Conservation (phyloP, 2,113 vertebrate genomes). For the Actinemys pallida region DNA sequence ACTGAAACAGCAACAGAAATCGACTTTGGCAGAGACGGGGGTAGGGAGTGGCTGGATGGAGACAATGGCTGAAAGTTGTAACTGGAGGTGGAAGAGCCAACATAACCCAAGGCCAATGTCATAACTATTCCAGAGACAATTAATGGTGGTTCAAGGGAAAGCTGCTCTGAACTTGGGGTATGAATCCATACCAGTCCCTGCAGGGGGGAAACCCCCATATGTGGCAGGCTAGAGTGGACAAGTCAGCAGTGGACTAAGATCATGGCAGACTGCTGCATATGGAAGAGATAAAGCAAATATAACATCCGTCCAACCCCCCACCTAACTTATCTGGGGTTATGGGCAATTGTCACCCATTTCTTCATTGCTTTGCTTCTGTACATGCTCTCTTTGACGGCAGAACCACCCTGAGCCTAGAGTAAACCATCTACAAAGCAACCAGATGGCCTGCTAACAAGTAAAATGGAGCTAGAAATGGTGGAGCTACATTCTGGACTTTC, state of each 20-base stretch:
- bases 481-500: conserved; percentile 33
- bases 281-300: conserved; percentile 17
- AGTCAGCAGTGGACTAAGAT: conserved; percentile 16
- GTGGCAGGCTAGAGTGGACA: not conserved
- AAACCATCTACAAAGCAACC: conserved; percentile 27
- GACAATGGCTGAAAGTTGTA: not conserved
- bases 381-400: conserved; percentile 58
- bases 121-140: conserved; percentile 25
- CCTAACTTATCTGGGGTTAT: conserved; percentile 43
- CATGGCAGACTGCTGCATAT: not conserved
- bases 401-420: not conserved
- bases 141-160: conserved; percentile 19
- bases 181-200: not conserved
- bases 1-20: not conserved
- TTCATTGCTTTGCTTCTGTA: conserved; percentile 75
- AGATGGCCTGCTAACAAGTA: conserved; percentile 41
- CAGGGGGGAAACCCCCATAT: not conserved
- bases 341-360: conserved; percentile 70
- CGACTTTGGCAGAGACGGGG: not conserved
- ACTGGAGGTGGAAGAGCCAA: not conserved
- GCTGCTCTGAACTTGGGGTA: not conserved
- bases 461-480: conserved; percentile 15
- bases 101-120: conserved; percentile 8
- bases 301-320: conserved; percentile 11
- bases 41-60: not conserved